Percentiles rank a stretch among this genome's conserved stretches.
These are phyloP conservation scores for Montipora capitata DNA, from an alignment of 92 coral and sea anemone species.

Conservation along the genomic window DNA sequence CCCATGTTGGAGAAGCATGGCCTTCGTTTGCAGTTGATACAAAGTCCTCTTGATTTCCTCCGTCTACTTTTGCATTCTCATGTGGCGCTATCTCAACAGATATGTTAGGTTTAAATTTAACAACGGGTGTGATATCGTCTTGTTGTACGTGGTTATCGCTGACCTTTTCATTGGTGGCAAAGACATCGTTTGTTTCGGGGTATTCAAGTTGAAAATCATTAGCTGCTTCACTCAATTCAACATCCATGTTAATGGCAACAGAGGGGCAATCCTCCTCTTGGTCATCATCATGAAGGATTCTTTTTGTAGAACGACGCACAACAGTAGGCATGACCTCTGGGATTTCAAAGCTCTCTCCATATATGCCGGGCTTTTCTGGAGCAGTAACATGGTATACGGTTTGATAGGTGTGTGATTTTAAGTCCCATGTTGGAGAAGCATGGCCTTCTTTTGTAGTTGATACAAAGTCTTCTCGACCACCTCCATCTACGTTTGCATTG, in stretches of 20 bases:
- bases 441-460: not conserved
- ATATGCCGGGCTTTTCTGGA: conserved; percentile 15
- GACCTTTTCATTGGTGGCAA: not conserved
- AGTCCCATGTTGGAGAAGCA: conserved; percentile 29
- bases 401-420: conserved; percentile 27
- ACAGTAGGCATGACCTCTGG: conserved; percentile 30
- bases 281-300: not conserved
- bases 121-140: conserved; percentile 4
- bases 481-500: not conserved
- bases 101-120: conserved; percentile 7
- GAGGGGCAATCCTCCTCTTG: not conserved
- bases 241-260: not conserved
- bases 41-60: not conserved
- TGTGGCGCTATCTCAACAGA: not conserved
- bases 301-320: conserved; percentile 26
- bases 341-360: not conserved
- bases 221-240: conserved; percentile 25
- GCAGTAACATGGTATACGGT: conserved; percentile 14
- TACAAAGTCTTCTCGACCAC: not conserved
- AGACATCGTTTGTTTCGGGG: not conserved
- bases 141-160: not conserved
- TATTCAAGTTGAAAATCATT: conserved; percentile 21
- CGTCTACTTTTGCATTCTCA: not conserved
- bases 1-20: conserved; percentile 24
- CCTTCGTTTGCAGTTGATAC: not conserved